Percentiles rank a stretch among this genome's conserved stretches.
phyloP scores from a whole-genome alignment of 2,888 invertebrate species.

The Stenotaenia linearis region DNA sequence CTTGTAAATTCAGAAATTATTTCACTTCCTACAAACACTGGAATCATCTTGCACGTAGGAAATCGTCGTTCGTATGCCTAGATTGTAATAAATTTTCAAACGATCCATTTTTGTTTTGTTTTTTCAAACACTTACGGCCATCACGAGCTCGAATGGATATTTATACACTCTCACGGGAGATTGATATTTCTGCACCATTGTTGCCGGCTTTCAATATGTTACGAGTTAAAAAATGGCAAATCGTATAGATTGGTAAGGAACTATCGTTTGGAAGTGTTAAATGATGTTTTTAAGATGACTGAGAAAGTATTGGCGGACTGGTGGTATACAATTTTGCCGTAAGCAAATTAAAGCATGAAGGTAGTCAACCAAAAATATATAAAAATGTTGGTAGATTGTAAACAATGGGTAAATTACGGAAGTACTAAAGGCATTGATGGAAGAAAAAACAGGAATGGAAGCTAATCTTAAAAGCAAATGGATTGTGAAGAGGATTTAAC shows the following conservation, averaged over 20 bases:
- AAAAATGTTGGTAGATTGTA: neutral
- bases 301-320: neutral
- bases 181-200: constrained; percentile 92
- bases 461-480: neutral
- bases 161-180: constrained; percentile 93
- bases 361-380: neutral
- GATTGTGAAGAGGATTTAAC: neutral
- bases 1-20: constrained; percentile 69
- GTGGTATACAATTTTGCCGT: neutral
- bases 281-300: neutral
- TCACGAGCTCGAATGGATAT: constrained; percentile 89
- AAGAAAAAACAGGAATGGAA: neutral
- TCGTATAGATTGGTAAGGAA: too few relatives aligned
- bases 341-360: neutral
- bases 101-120: too few relatives aligned
- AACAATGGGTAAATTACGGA: too few relatives aligned
- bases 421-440: neutral
- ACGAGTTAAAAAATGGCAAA: too few relatives aligned
- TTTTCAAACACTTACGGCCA: constrained; percentile 93
- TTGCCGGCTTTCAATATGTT: too few relatives aligned
- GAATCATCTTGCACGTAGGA: constrained; percentile 88
- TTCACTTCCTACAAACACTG: constrained; percentile 83
- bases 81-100: constrained; percentile 41
- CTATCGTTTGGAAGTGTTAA: too few relatives aligned
- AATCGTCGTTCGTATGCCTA: constrained; percentile 92